Evolutionary conservation across 2,888 invertebrate genomes (phyloP).

Genomic region (Ethmia dodecea): DNA sequence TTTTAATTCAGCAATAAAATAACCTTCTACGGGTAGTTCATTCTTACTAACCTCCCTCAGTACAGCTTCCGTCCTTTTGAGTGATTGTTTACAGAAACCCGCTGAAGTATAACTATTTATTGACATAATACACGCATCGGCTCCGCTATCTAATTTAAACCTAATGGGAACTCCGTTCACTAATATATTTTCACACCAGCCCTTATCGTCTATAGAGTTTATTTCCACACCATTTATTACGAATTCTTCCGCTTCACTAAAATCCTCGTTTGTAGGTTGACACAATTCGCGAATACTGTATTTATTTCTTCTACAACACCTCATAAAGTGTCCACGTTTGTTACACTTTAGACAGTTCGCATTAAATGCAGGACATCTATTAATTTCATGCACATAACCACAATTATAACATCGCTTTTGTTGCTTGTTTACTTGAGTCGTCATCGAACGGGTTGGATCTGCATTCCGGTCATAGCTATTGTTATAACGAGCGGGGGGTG

Average conservation of each 20-base stretch:
- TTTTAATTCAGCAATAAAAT: conserved; percentile 5
- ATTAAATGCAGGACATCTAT: background rate
- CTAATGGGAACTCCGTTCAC: conserved; percentile 1
- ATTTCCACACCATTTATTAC: conserved; percentile 3
- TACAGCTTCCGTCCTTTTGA: background rate
- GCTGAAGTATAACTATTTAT: background rate
- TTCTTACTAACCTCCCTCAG: conserved; percentile 6
- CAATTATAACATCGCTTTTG: background rate
- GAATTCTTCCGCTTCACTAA: background rate
- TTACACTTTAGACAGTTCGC: conserved; percentile 4
- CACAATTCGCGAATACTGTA: background rate
- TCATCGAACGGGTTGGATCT: too few species aligned
- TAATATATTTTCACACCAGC: background rate
- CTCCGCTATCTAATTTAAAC: conserved; percentile 12
- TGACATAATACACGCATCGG: conserved; percentile 7
- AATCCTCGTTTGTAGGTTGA: background rate
- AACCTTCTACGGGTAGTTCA: conserved; percentile 5
- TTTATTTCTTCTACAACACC: background rate
- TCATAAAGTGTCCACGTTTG: conserved; percentile 4
- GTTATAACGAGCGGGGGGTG: too few species aligned
- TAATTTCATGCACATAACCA: background rate
- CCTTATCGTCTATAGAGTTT: conserved; percentile 2
- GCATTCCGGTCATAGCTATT: too few species aligned
- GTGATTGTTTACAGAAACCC: background rate
- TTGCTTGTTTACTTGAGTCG: too few species aligned